Evolutionary conservation across 2,888 invertebrate genomes (phyloP).

Genomic region (Lamellibrachia satsuma): DNA sequence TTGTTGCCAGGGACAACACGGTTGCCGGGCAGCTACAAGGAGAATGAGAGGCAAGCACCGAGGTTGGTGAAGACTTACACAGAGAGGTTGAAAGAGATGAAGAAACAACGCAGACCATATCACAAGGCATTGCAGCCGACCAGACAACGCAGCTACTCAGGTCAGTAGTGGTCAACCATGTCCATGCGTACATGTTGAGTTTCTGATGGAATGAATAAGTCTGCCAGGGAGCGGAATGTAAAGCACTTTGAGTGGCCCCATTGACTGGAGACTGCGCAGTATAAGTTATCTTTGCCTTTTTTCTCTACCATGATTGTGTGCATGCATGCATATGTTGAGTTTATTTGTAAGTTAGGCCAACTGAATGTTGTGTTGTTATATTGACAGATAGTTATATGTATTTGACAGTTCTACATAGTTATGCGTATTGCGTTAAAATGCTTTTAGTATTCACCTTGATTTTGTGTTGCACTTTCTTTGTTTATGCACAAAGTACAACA

Average conservation of each 20-base stretch:
- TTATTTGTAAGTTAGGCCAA: too few relatives aligned
- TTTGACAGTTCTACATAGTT: neutral
- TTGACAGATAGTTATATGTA: neutral
- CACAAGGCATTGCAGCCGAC: neutral
- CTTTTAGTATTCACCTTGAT: too few relatives aligned
- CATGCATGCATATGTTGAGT: neutral
- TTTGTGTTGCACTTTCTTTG: too few relatives aligned
- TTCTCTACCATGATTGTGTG: neutral
- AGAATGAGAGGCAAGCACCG: conserved; percentile 21
- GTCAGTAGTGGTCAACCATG: neutral
- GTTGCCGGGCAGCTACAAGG: conserved; percentile 24
- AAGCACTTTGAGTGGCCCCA: too few relatives aligned
- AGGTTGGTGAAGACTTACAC: conserved; percentile 54
- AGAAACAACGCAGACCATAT: conserved; percentile 18
- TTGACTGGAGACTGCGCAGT: too few relatives aligned
- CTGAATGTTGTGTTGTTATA: neutral
- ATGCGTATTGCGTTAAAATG: too few relatives aligned
- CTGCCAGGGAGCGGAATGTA: too few relatives aligned
- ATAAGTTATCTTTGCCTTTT: too few relatives aligned
- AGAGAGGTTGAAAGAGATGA: conserved; percentile 60
- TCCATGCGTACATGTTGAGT: too few relatives aligned
- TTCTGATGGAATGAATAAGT: too few relatives aligned
- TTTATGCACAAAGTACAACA: too few relatives aligned
- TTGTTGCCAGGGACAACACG: conserved; percentile 24
- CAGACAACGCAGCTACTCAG: neutral